These are phyloP conservation scores for Aspidiotus rigidus DNA, from an alignment of 2,888 invertebrate species.

Conservation along the genomic window DNA sequence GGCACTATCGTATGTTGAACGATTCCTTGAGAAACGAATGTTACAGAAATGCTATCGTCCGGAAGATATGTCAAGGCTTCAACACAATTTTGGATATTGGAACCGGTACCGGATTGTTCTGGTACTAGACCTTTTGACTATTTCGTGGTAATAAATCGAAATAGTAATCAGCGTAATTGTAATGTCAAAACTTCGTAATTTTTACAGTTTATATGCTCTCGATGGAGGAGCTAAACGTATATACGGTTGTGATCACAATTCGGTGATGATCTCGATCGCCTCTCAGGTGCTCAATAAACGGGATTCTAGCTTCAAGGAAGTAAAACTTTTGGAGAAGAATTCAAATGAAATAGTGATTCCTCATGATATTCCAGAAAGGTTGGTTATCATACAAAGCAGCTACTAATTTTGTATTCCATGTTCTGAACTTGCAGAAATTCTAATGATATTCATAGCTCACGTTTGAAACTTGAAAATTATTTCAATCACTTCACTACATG, in stretches of 20 bases:
- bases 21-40: slow-evolving; percentile 58
- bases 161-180: neutral
- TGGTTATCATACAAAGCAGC: slow-evolving; percentile 28
- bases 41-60: slow-evolving; percentile 55
- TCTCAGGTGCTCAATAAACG: slow-evolving; percentile 47
- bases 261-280: slow-evolving; percentile 54
- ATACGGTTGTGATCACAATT: slow-evolving; percentile 59
- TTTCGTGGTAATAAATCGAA: too few species aligned
- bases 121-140: slow-evolving; percentile 40
- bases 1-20: slow-evolving; percentile 79
- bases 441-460: neutral
- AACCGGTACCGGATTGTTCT: slow-evolving; percentile 64
- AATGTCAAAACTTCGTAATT: neutral
- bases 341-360: slow-evolving; percentile 52
- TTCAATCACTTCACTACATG: too few species aligned
- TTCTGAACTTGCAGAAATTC: neutral
- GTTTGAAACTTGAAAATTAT: neutral
- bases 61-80: slow-evolving; percentile 47
- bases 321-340: slow-evolving; percentile 51
- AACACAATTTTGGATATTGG: slow-evolving; percentile 63
- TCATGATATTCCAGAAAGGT: slow-evolving; percentile 49
- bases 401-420: neutral
- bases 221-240: slow-evolving; percentile 50
- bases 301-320: slow-evolving; percentile 44
- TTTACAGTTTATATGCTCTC: slow-evolving; percentile 53